Evolutionary conservation across 2,888 invertebrate species (phyloP), one percentile per base, ranked within the genome.

Genomic region (Amorpha juglandis): DNA sequence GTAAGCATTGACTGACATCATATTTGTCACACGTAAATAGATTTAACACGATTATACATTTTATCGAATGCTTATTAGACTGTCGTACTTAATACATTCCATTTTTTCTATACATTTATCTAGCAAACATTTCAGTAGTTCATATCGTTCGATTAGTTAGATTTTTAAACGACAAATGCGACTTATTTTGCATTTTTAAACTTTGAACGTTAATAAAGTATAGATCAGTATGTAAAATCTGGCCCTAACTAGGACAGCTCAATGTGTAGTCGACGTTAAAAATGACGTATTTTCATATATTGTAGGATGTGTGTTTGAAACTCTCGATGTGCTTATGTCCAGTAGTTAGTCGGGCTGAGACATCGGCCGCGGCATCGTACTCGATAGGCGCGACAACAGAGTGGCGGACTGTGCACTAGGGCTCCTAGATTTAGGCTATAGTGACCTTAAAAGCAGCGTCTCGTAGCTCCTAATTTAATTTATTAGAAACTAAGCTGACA

Each of bases 21-120:
- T 85, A 83, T 80, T 82, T 86, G 87, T 88, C 88, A 83, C 83
- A 79, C 79, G 76, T 82, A 80, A 72, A 75, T 78, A 74, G 68
- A 75, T 63, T 75, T 81, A 78, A 79, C 80, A 82, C 78, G 71
- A 76, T 81, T 79, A 73, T 70, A 66, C 66, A 64, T 53, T 52
- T 63, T 50, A 67, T 83, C 81, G 80, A 82, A 84, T 75, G 90
- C 90, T 90, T 91, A 76, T 81, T 89, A 91, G 89, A 91, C 89
- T 91, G 87, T 88, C 80, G 91, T 92, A 92, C 90, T 91, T 92
- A 90, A 89, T 71, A 91, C 92, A 92, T 92, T 92, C 92, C 92
- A 92, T 89, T 87, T 85, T 84, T 86, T 86, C 84, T 85, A 84
- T 84, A 83, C 82, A 84, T 87, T 81, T 78, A 81, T 79, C 78